These are phyloP conservation scores for Dynastes grantii DNA, from an alignment of 2,888 invertebrate species.

Conservation along the genomic window DNA sequence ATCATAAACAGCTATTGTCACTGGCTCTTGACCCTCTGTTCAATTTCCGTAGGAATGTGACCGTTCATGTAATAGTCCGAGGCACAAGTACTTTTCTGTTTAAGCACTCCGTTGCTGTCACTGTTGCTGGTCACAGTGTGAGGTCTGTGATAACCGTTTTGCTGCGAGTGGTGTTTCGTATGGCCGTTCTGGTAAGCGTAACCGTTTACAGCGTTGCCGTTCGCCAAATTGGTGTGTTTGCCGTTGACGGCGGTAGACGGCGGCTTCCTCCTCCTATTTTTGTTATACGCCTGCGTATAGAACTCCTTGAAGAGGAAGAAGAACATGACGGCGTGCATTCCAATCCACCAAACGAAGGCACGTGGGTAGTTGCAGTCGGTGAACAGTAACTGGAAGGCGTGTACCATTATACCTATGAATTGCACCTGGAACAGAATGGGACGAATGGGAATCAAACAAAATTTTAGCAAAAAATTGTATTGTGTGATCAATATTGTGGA, in stretches of 20 bases:
- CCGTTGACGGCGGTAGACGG: constrained; percentile 51
- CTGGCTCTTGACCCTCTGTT: constrained; percentile 65
- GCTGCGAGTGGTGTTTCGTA: constrained; percentile 47
- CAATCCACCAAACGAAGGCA: constrained; percentile 97
- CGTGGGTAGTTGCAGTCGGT: constrained; percentile 94
- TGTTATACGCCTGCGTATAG: constrained; percentile 85
- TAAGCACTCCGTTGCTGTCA: constrained; percentile 58
- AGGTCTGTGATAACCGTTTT: constrained; percentile 60
- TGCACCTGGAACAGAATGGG: constrained; percentile 77
- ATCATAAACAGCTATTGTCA: constrained; percentile 56
- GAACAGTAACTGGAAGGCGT: constrained; percentile 93
- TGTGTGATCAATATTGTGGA: too few species aligned
- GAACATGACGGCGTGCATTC: constrained; percentile 96
- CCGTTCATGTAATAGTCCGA: constrained; percentile 74
- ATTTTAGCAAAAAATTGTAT: too few species aligned
- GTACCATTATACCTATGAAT: constrained; percentile 91
- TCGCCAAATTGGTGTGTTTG: constrained; percentile 54
- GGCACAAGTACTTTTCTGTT: constrained; percentile 60
- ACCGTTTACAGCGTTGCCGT: constrained; percentile 60
- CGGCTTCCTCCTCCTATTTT: constrained; percentile 51
- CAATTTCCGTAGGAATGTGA: constrained; percentile 63
- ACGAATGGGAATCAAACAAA: too few species aligned
- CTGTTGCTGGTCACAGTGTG: neutral
- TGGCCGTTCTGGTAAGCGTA: constrained; percentile 56
- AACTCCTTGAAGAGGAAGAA: constrained; percentile 96